Percentiles rank a stretch among this genome's conserved stretches.
Evolutionary conservation across 1,140 invertebrate genomes (phyloP).

Genomic region (Bombus waltoni): DNA sequence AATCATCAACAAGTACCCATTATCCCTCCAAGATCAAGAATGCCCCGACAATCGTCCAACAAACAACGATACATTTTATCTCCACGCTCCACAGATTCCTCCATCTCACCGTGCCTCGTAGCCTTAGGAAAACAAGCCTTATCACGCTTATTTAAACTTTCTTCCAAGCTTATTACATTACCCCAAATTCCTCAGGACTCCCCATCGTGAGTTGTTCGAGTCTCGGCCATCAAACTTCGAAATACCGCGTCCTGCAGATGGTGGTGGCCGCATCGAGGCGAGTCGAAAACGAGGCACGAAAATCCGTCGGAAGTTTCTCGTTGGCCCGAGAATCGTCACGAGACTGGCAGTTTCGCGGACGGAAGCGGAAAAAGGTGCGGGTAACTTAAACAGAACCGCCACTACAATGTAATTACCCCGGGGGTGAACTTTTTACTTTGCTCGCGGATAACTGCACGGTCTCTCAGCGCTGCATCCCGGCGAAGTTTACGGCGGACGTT

Average conservation of each 20-base stretch:
- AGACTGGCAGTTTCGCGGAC: background rate
- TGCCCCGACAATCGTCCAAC: background rate
- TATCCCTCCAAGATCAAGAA: too few species aligned
- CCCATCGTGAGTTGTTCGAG: background rate
- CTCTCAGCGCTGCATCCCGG: background rate
- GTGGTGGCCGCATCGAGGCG: background rate
- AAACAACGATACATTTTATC: background rate
- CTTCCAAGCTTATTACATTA: background rate
- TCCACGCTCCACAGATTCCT: background rate
- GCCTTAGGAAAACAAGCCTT: background rate
- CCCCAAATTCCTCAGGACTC: background rate
- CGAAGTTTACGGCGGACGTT: conserved; percentile 37
- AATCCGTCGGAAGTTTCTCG: background rate
- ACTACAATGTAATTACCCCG: conserved; percentile 35
- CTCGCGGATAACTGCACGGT: background rate
- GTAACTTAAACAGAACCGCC: conserved; percentile 26
- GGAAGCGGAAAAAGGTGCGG: background rate
- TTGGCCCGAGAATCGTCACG: background rate
- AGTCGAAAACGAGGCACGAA: background rate
- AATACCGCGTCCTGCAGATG: background rate
- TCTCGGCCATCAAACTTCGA: background rate
- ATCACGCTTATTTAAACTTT: background rate
- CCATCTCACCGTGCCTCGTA: background rate
- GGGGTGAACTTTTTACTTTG: conserved; percentile 47
- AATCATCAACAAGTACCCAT: too few species aligned